Base-by-base conservation (phyloP, 1,140 invertebrate species). In the Brachionus manjavacas region DNA sequence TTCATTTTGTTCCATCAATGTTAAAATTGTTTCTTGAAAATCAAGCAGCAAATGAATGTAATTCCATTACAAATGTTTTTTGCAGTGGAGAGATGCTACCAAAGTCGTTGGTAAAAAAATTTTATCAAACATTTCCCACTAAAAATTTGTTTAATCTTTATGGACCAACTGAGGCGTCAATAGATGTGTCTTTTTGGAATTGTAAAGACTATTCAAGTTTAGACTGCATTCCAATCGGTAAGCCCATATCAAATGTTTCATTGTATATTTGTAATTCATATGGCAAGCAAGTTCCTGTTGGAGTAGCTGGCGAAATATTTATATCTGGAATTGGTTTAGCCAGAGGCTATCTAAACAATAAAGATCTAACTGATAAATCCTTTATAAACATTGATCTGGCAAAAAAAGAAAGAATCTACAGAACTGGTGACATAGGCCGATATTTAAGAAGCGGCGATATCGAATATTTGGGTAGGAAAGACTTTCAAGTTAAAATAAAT, bases 401-500 rank as follows among this genome's bases (percentile, higher is more conserved):
- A 46, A 14, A 46, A 46, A 46, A 0, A 1, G n/a, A 1, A 41
- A 74, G 31, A 41, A n/a, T 74, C 4, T 87, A 87, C 72, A 87
- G 85, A 60, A 86, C 87, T 1, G 87, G 87, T 9, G 87, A 87
- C 68, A 85, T 87, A 66, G 86, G 84, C 0, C 85, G 86, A 25
- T 85, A 86, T 64, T 85, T 86, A n/a, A 12, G 14, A 0, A 68
- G 85, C 43, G 86, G 87, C 6, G 85, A 83, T 20, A 84, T 87
- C 23, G 86, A 86, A n/a, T 87, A 81, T 52, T 60, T 86, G 9
- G 86, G 87, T 7, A 66, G 87, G 20, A 66, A 83, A 12, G 87
- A 87, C 76, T 85, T 86, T 79, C 86, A 87, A 85, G 83, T 87
- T 0, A 87, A 87, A 66, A 85, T 87, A 49, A 83, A 86, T 25